Evolutionary conservation across 2,113 vertebrate genomes (phyloP).

Genomic region (Platysteira castanea): DNA sequence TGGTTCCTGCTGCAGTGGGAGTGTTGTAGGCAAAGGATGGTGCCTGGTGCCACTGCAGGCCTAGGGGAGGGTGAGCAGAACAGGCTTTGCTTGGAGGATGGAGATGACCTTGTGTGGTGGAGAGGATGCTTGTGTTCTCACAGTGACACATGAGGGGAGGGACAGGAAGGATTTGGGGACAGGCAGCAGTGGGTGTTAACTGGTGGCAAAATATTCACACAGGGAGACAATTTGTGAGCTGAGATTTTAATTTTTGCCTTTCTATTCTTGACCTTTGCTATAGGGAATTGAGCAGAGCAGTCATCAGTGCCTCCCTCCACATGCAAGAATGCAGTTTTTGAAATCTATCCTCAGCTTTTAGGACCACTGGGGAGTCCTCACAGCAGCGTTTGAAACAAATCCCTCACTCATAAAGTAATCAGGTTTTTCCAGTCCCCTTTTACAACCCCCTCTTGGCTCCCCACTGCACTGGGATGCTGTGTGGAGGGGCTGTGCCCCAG

Average conservation of each 20-base stretch:
- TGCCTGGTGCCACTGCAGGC: fast-evolving
- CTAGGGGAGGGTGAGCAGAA: neutral
- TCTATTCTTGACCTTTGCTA: neutral
- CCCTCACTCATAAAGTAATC: neutral
- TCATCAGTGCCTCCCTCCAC: neutral
- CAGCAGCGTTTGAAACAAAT: neutral
- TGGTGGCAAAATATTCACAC: neutral
- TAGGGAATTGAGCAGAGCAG: neutral
- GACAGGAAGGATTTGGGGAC: neutral
- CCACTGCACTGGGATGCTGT: neutral
- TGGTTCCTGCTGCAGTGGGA: neutral
- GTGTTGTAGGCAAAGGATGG: neutral
- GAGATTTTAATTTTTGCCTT: neutral
- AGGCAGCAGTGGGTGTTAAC: neutral
- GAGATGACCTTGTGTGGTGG: neutral
- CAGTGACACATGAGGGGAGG: neutral
- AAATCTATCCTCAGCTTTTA: neutral
- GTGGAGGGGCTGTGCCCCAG: neutral
- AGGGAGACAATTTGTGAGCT: neutral
- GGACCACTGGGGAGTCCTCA: neutral
- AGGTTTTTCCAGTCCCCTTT: neutral
- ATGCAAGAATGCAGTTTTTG: neutral
- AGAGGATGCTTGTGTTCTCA: neutral
- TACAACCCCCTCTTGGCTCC: neutral
- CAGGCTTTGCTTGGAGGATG: neutral